These are phyloP conservation scores for Xenus cinereus DNA, from an alignment of 2,113 vertebrate genomes.

Conservation along the genomic window DNA sequence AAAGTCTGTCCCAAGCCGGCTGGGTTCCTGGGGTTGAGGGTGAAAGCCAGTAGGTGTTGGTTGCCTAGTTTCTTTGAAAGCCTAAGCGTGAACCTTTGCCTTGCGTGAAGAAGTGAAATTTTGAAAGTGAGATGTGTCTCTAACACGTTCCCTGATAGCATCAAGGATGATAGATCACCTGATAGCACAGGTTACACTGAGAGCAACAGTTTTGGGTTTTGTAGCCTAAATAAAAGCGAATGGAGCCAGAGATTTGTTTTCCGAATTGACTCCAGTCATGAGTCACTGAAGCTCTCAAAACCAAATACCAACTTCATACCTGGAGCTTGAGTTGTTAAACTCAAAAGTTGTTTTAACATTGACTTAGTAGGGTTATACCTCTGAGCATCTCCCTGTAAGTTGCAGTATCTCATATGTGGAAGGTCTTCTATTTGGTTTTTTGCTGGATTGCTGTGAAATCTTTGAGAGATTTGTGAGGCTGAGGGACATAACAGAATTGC, in stretches of 20 bases:
- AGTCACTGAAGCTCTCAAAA: background rate
- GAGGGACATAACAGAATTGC: background rate
- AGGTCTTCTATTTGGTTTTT: background rate
- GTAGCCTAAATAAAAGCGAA: background rate
- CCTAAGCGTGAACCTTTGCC: background rate
- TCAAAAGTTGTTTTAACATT: background rate
- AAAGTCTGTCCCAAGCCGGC: background rate
- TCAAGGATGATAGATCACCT: background rate
- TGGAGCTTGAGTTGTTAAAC: background rate
- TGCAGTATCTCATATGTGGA: background rate
- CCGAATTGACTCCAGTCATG: background rate
- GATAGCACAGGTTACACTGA: background rate
- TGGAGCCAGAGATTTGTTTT: background rate
- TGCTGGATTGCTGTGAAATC: background rate
- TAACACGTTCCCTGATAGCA: background rate
- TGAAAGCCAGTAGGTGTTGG: background rate
- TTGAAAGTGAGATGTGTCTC: rapidly evolving
- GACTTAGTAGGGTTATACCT: background rate
- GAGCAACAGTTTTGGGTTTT: rapidly evolving
- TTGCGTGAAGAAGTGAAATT: background rate
- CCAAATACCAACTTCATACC: background rate
- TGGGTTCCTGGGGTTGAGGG: background rate
- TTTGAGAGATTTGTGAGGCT: background rate
- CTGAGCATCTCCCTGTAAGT: background rate
- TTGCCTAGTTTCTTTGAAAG: background rate